phyloP scores from a whole-genome alignment of 2,888 invertebrate genomes.

The Hecatera dysodea region DNA sequence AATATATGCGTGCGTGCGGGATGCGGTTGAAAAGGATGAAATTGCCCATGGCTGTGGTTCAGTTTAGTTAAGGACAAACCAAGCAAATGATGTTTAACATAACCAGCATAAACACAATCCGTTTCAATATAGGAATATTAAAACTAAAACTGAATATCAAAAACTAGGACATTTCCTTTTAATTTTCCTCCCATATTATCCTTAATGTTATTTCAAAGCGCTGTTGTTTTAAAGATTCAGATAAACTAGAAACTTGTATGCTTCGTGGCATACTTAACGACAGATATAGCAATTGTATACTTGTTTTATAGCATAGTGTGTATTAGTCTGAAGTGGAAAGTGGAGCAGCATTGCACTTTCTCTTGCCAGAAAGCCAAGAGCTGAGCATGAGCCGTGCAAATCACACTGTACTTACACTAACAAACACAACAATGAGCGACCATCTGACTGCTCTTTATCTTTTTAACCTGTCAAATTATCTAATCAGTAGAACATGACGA shows the following conservation, averaged over 20 bases:
- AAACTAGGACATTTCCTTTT: constrained; percentile 26
- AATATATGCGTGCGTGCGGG: too few species aligned
- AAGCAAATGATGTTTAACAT: background rate
- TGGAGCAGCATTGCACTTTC: constrained; percentile 87
- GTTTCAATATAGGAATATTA: too few species aligned
- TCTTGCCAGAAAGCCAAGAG: constrained; percentile 79
- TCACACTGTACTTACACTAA: constrained; percentile 74
- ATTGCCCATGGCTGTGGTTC: background rate
- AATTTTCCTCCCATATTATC: constrained; percentile 41
- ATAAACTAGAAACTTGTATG: constrained; percentile 45
- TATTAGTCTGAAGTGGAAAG: constrained; percentile 84
- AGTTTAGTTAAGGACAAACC: background rate
- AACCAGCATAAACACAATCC: background rate
- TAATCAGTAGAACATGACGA: constrained; percentile 67
- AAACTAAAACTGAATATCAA: background rate
- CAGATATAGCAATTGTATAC: constrained; percentile 57
- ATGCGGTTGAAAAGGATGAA: background rate
- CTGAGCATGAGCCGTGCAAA: constrained; percentile 81
- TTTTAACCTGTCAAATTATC: constrained; percentile 70
- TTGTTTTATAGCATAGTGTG: constrained; percentile 69
- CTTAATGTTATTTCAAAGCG: constrained; percentile 34
- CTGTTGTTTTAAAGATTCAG: constrained; percentile 23
- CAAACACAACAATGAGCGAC: constrained; percentile 66
- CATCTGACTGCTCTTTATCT: constrained; percentile 69
- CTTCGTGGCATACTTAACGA: constrained; percentile 45